phyloP scores from a whole-genome alignment of 2,113 vertebrate genomes.

The Cyanoliseus patagonus region DNA sequence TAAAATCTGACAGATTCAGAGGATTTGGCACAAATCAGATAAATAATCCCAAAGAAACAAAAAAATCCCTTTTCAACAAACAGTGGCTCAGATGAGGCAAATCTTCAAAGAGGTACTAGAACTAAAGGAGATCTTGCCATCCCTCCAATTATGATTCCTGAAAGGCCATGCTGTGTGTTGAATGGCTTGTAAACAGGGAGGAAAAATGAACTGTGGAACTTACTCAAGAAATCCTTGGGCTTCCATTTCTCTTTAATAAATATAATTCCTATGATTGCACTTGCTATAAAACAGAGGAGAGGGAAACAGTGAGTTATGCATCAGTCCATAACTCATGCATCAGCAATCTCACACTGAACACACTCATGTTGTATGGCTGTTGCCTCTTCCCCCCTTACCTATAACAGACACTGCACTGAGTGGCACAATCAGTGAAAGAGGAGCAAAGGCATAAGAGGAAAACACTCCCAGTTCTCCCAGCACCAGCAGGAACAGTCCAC shows the following conservation, averaged over 20 bases:
- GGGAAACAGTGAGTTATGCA: background rate
- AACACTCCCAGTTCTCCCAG: constrained; percentile 90
- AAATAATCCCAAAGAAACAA: background rate
- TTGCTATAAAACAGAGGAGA: constrained; percentile 75
- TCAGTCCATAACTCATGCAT: background rate
- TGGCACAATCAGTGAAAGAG: constrained; percentile 88
- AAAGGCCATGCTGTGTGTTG: background rate
- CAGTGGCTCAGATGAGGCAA: background rate
- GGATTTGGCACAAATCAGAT: background rate
- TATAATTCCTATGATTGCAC: constrained; percentile 92
- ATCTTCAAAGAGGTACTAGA: background rate
- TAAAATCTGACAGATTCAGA: background rate
- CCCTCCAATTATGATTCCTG: background rate
- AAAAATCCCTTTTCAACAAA: background rate
- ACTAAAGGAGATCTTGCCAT: background rate
- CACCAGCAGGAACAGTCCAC: constrained; percentile 84
- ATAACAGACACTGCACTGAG: constrained; percentile 90
- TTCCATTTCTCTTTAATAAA: constrained; percentile 95
- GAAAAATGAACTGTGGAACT: constrained; percentile 61
- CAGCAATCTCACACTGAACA: background rate
- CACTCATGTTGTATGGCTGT: rapidly evolving
- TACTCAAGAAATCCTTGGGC: constrained; percentile 91
- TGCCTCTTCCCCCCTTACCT: constrained; percentile 69
- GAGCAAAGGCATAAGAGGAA: constrained; percentile 91
- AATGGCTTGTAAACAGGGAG: background rate